Evolutionary conservation across 2,797 vertebrate species (phyloP).

Genomic region (Acrossocheilus wenchowensis): DNA sequence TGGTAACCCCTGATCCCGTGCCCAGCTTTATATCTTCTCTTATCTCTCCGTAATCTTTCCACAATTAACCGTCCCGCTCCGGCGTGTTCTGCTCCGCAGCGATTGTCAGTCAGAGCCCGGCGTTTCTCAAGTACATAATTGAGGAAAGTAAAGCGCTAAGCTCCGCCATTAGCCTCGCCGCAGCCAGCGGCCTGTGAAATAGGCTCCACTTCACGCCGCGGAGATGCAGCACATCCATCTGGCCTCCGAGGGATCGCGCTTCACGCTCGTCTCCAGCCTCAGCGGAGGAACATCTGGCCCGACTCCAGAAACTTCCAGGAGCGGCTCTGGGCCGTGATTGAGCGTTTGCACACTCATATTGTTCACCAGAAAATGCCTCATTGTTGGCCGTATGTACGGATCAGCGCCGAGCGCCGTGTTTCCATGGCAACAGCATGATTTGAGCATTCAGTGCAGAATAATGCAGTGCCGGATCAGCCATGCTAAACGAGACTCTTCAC

Average conservation of each 20-base stretch:
- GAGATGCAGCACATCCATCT: constrained; percentile 56
- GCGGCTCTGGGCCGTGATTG: not conserved
- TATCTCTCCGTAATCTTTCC: constrained; percentile 5
- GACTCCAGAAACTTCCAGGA: constrained; percentile 57
- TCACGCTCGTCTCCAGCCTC: not conserved
- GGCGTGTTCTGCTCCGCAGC: not conserved
- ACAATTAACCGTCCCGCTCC: not conserved
- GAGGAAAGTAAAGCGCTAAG: constrained; percentile 62
- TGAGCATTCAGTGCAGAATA: constrained; percentile 57
- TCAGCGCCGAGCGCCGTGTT: constrained; percentile 60
- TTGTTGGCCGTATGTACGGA: constrained; percentile 58
- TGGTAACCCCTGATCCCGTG: constrained; percentile 10
- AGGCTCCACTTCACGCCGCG: constrained; percentile 65
- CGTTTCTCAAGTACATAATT: constrained; percentile 67
- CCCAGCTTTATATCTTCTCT: constrained; percentile 5
- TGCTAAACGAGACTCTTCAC: not conserved
- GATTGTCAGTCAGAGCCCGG: constrained; percentile 17
- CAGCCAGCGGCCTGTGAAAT: constrained; percentile 73
- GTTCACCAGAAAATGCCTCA: constrained; percentile 57
- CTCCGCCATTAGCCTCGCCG: constrained; percentile 55
- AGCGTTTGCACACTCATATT: constrained; percentile 60
- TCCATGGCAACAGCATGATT: constrained; percentile 72
- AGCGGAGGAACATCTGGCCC: not conserved
- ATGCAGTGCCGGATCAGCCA: constrained; percentile 31
- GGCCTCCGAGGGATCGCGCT: constrained; percentile 3